These are phyloP conservation scores for Percopsis omiscomaycus DNA, from an alignment of 2,797 vertebrate genomes.

Conservation along the genomic window DNA sequence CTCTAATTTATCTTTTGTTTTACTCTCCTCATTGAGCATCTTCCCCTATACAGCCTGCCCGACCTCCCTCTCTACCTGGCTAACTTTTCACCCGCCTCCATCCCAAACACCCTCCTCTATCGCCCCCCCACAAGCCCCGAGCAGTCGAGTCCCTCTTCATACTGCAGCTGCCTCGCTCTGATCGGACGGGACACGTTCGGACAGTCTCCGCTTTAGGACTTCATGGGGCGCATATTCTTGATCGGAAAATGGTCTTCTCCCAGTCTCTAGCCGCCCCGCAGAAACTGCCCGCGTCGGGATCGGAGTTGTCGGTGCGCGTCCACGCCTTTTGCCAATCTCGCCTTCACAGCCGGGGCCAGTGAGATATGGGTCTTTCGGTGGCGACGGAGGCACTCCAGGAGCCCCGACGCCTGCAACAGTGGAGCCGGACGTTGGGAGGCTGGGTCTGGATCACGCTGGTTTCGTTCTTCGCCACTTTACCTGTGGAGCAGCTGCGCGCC, in stretches of 20 bases:
- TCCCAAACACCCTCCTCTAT: conserved; percentile 60
- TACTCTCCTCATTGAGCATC: conserved; percentile 56
- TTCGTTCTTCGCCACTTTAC: conserved; percentile 86
- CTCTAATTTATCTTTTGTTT: conserved; percentile 24
- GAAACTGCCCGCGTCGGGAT: conserved; percentile 59
- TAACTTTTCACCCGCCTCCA: conserved; percentile 67
- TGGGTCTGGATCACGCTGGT: conserved; percentile 87
- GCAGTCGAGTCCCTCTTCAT: conserved; percentile 21
- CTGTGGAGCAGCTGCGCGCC: conserved; percentile 90
- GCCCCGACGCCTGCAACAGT: conserved; percentile 70
- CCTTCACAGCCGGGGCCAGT: conserved; percentile 66
- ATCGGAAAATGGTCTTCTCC: conserved; percentile 76
- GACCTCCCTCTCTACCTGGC: conserved; percentile 28
- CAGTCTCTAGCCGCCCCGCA: conserved; percentile 65
- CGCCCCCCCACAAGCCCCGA: not conserved
- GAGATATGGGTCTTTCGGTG: conserved; percentile 73
- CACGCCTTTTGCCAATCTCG: conserved; percentile 56
- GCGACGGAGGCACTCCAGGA: conserved; percentile 60
- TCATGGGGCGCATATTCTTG: conserved; percentile 76
- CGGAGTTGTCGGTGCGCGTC: conserved; percentile 67
- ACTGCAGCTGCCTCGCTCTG: conserved; percentile 53
- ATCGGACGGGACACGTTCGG: conserved; percentile 67
- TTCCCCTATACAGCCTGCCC: conserved; percentile 30
- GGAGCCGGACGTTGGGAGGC: conserved; percentile 84
- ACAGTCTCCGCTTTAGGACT: conserved; percentile 51